Base-by-base conservation (phyloP, 2,797 vertebrate species). In the Pipistrellus pipistrellus region DNA sequence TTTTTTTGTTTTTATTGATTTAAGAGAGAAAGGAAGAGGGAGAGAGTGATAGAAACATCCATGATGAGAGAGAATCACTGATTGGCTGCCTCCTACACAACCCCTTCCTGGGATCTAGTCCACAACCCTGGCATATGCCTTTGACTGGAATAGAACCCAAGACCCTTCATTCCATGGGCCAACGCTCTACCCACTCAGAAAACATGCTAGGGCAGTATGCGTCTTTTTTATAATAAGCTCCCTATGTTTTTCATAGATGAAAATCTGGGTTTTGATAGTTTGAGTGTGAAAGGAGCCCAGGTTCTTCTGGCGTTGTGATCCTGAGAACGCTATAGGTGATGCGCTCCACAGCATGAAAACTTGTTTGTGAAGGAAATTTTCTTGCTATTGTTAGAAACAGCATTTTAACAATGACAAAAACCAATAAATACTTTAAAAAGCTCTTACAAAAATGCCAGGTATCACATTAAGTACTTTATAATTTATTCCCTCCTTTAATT, bases 401-500 rank as follows among this genome's bases (percentile, higher is more conserved):
- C 23, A 87, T 59, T 10, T 62, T 80, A n/a, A 87, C 38, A 78
- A 78, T 35, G 46, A 35, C 48, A 62, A 62, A 88, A 90, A 59
- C 64, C 8, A 44, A 35, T 10, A 94, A 69, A 55, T 32, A 75
- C 38, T 57, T 62, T 55, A 41, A 18, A 41, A 90, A 77, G 14
- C 18, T 72, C 30, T 80, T 62, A 90, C 2, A 48, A 44, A 44
- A 94, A 89, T 62, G 30, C 41, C 51, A 86, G 44, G 23, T 30
- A 71, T 15, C 15, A 11, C 30, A 59, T 30, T 59, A 75, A 77
- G 4, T 12, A 71, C n/a, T 66, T 76, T 46, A 72, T 27, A 87
- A 81, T 51, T 75, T 44, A 82, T 77, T 76, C 44, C 41, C 15
- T 89, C 72, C 78, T 55, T 69, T 68, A 85, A 78, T 77, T 88